These are phyloP conservation scores for Elymnias hypermnestra DNA, from an alignment of 1,140 invertebrate genomes.

Conservation along the genomic window DNA sequence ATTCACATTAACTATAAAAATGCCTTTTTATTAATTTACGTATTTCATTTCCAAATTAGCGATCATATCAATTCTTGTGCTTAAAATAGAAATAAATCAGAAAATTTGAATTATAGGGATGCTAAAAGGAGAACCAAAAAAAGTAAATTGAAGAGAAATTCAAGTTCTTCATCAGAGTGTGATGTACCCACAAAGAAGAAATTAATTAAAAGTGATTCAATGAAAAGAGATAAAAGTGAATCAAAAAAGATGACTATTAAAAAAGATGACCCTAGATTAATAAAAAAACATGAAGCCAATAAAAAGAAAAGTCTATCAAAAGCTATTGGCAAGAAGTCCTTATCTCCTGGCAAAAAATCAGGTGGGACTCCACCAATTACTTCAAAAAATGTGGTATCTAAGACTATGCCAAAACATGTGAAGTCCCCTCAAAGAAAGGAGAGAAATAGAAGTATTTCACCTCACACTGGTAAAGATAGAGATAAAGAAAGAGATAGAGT, in stretches of 20 bases:
- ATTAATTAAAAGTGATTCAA: slow-evolving; percentile 53
- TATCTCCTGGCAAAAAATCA: slow-evolving; percentile 71
- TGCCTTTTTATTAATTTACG: too few relatives aligned
- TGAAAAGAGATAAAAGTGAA: slow-evolving; percentile 68
- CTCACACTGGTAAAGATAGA: slow-evolving; percentile 53
- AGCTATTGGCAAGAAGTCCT: slow-evolving; percentile 63
- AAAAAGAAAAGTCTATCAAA: slow-evolving; percentile 55
- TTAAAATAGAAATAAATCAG: too few relatives aligned
- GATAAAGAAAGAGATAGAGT: slow-evolving; percentile 63
- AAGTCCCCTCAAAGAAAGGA: slow-evolving; percentile 68
- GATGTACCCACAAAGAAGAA: slow-evolving; percentile 70
- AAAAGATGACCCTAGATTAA: slow-evolving; percentile 56
- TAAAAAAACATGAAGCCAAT: slow-evolving; percentile 57
- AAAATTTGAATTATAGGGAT: slow-evolving; percentile 63
- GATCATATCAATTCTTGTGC: too few relatives aligned
- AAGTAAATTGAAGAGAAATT: slow-evolving; percentile 71
- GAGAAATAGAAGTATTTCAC: slow-evolving; percentile 64
- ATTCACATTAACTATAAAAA: too few relatives aligned
- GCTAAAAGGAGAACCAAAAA: slow-evolving; percentile 63
- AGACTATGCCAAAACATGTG: slow-evolving; percentile 58
- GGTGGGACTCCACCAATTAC: slow-evolving; percentile 72
- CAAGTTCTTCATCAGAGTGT: slow-evolving; percentile 72
- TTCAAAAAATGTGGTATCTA: slow-evolving; percentile 53
- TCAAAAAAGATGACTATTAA: slow-evolving; percentile 54
- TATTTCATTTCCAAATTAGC: too few relatives aligned